phyloP scores from a whole-genome alignment of 2,113 vertebrate genomes.

The Bolborhynchus lineola region DNA sequence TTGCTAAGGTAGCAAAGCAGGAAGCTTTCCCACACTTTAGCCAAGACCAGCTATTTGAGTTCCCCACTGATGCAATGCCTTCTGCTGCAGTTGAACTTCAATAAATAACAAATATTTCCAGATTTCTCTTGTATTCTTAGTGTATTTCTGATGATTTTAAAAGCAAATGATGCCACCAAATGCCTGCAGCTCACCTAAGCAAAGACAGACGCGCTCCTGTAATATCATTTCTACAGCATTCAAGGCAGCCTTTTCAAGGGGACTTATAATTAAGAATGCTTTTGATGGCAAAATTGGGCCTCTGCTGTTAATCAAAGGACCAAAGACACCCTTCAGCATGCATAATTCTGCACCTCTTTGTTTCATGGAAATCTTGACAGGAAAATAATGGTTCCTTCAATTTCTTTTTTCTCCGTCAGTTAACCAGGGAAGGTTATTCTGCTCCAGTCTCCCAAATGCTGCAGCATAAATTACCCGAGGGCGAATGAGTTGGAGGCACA shows the following conservation, averaged over 20 bases:
- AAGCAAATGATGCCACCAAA: not conserved
- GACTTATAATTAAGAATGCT: conserved; percentile 64
- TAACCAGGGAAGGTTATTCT: conserved; percentile 58
- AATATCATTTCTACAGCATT: conserved; percentile 38
- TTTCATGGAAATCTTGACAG: conserved; percentile 63
- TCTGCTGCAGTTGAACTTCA: not conserved
- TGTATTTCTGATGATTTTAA: not conserved
- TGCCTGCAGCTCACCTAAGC: conserved; percentile 49
- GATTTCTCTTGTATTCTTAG: not conserved
- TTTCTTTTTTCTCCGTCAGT: conserved; percentile 53
- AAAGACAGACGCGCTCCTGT: not conserved
- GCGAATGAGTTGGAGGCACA: not conserved
- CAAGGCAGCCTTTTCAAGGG: conserved; percentile 44
- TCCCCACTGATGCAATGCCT: not conserved
- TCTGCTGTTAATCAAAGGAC: conserved; percentile 64
- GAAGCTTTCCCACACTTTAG: not conserved
- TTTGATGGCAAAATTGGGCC: conserved; percentile 56
- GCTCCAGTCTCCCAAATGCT: conserved; percentile 32
- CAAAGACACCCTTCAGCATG: conserved; percentile 57
- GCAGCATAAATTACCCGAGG: conserved; percentile 11
- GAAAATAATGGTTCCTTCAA: conserved; percentile 61
- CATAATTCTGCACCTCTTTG: conserved; percentile 65
- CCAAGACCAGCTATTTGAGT: not conserved
- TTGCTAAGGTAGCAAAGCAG: not conserved
- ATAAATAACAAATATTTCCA: not conserved